A percentile compares a stretch with the other conserved stretches of the same genome.
Evolutionary conservation across 1,140 invertebrate genomes (phyloP).

Genomic region (Diorhabda sublineata): DNA sequence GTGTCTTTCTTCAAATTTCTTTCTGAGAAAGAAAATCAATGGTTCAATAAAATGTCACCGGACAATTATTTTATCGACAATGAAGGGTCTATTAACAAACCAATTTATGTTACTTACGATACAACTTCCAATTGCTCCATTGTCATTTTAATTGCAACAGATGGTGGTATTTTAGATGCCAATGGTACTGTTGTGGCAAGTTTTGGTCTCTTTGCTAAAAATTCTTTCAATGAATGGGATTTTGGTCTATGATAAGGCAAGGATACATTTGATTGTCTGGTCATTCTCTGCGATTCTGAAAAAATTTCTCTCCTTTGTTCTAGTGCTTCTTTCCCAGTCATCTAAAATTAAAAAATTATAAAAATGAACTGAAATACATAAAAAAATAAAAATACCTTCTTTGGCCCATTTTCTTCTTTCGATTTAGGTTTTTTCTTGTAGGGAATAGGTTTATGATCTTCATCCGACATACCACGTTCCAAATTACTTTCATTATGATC

Average conservation of each 20-base stretch:
- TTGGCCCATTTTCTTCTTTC: conserved; percentile 19
- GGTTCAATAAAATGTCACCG: neutral
- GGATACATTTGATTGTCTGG: conserved; percentile 63
- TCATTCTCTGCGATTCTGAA: conserved; percentile 61
- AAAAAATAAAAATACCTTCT: conserved; percentile 22
- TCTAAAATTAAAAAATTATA: conserved; percentile 37
- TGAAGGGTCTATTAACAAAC: neutral
- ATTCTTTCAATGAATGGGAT: conserved; percentile 67
- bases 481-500: conserved; percentile 16
- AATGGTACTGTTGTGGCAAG: conserved; percentile 24
- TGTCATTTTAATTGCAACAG: conserved; percentile 52
- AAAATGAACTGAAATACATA: neutral
- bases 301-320: conserved; percentile 55
- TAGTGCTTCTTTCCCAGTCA: conserved; percentile 55
- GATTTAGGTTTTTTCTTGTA: conserved; percentile 19
- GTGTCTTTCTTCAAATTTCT: conserved; percentile 53
- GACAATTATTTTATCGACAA: neutral
- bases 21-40: conserved; percentile 43
- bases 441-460: conserved; percentile 5
- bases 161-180: conserved; percentile 32
- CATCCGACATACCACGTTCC: conserved; percentile 1
- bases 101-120: conserved; percentile 50
- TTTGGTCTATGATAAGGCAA: conserved; percentile 77
- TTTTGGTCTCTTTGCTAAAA: conserved; percentile 51
- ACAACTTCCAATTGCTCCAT: conserved; percentile 53